These are phyloP conservation scores for Heliothis subflexa DNA, from an alignment of 1,140 invertebrate genomes.

Conservation along the genomic window DNA sequence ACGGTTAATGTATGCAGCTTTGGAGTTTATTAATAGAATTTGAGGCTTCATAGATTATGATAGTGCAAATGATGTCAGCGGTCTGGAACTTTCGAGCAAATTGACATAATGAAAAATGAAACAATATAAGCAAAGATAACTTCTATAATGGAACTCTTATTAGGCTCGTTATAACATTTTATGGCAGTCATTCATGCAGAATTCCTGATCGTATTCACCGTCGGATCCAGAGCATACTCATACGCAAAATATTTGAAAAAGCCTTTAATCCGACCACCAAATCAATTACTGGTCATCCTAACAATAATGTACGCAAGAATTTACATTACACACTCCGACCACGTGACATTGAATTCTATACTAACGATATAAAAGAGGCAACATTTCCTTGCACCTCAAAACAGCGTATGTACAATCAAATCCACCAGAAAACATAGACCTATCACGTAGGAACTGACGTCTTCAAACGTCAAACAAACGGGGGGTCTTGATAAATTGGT, in stretches of 20 bases:
- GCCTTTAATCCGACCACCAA: slow-evolving; percentile 69
- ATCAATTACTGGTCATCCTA: slow-evolving; percentile 77
- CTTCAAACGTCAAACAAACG: slow-evolving; percentile 3
- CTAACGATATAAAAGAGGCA: slow-evolving; percentile 78
- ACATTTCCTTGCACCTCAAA: slow-evolving; percentile 70
- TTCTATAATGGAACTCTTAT: too few species aligned
- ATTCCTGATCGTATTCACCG: slow-evolving; percentile 7
- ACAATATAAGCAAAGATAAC: too few species aligned
- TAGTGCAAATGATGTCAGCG: not conserved
- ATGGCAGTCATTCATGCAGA: not conserved
- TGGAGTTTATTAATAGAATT: slow-evolving; percentile 20
- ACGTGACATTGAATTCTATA: slow-evolving; percentile 76
- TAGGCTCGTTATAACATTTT: too few species aligned
- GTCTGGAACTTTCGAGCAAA: not conserved
- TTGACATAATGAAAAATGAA: too few species aligned
- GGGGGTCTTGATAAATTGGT: slow-evolving; percentile 65
- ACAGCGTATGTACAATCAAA: slow-evolving; percentile 61
- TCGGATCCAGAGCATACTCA: slow-evolving; percentile 51
- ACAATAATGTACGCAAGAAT: slow-evolving; percentile 76
- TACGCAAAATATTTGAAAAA: slow-evolving; percentile 60
- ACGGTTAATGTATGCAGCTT: slow-evolving; percentile 18
- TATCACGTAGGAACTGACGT: slow-evolving; percentile 40
- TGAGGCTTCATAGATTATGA: not conserved
- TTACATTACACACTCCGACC: slow-evolving; percentile 69
- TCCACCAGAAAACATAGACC: slow-evolving; percentile 58